A percentile compares a stretch with the other conserved stretches of the same genome.
Conservation (phyloP, 2,888 invertebrate genomes). For the Augochlorella aurata region DNA sequence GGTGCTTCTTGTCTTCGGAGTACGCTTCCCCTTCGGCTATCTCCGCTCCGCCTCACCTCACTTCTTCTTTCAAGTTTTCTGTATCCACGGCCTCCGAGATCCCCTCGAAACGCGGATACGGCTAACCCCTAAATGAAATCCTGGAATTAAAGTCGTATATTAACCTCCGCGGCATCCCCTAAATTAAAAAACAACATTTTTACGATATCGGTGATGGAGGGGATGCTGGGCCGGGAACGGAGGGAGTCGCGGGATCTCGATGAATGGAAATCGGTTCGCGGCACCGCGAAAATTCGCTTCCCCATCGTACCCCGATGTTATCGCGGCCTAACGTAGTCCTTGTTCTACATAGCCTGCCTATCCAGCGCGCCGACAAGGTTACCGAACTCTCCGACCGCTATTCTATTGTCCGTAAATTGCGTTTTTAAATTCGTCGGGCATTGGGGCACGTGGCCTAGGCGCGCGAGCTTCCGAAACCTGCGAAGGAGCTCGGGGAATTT, state of each 20-base stretch:
- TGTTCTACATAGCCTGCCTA: slow-evolving; percentile 43
- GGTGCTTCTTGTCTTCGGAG: slow-evolving; percentile 35
- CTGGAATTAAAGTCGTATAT: slow-evolving; percentile 81
- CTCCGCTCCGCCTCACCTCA: not conserved
- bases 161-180: slow-evolving; percentile 77
- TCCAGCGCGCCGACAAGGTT: slow-evolving; percentile 63
- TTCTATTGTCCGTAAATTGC: slow-evolving; percentile 79
- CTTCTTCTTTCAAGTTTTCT: slow-evolving; percentile 39
- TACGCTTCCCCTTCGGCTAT: slow-evolving; percentile 1
- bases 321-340: slow-evolving; percentile 42
- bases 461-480: slow-evolving; percentile 67
- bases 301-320: slow-evolving; percentile 42
- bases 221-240: slow-evolving; percentile 24
- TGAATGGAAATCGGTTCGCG: slow-evolving; percentile 56
- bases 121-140: slow-evolving; percentile 77
- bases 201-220: slow-evolving; percentile 69
- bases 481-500: not conserved
- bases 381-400: slow-evolving; percentile 73
- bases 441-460: slow-evolving; percentile 69
- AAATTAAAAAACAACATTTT: slow-evolving; percentile 82
- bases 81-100: slow-evolving; percentile 23
- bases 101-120: slow-evolving; percentile 59
- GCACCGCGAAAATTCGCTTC: slow-evolving; percentile 29
- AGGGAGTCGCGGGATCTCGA: slow-evolving; percentile 54
- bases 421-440: slow-evolving; percentile 77